A percentile compares a stretch with the other conserved stretches of the same genome.
phyloP scores from a whole-genome alignment of 2,113 vertebrate genomes.

The Turdus rufiventris region DNA sequence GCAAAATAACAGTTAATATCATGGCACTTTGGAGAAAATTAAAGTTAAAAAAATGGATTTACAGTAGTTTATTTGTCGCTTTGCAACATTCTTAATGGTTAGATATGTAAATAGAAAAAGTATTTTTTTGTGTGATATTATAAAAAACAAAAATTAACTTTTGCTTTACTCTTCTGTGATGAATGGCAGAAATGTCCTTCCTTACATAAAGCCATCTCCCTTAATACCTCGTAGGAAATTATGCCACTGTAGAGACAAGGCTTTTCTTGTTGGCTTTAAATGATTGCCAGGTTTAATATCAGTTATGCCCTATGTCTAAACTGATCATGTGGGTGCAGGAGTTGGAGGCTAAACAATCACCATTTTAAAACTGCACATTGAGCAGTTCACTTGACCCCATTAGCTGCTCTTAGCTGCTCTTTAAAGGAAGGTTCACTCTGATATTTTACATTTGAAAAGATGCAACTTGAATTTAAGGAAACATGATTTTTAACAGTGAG shows the following conservation, averaged over 20 bases:
- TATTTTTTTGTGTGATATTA: neutral
- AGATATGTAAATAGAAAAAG: conserved; percentile 52
- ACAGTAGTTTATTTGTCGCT: conserved; percentile 51
- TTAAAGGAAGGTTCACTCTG: neutral
- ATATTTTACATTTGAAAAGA: neutral
- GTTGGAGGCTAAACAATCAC: neutral
- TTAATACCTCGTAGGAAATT: neutral
- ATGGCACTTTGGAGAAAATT: conserved; percentile 70
- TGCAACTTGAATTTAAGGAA: neutral
- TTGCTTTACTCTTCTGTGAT: neutral
- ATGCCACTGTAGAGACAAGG: neutral
- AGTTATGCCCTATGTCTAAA: neutral
- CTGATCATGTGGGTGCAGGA: neutral
- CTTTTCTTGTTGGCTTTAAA: conserved; percentile 14
- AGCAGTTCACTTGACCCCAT: neutral
- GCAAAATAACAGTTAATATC: conserved; percentile 34
- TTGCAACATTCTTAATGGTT: conserved; percentile 45
- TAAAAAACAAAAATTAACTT: neutral
- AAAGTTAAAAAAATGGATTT: conserved; percentile 49
- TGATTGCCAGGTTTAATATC: neutral
- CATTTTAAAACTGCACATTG: neutral
- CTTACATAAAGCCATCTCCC: conserved; percentile 30
- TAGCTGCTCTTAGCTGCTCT: neutral
- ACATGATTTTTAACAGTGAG: neutral
- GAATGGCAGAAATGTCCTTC: conserved; percentile 16